These are phyloP conservation scores for Apamea anceps DNA, from an alignment of 2,888 invertebrate genomes.

Conservation along the genomic window DNA sequence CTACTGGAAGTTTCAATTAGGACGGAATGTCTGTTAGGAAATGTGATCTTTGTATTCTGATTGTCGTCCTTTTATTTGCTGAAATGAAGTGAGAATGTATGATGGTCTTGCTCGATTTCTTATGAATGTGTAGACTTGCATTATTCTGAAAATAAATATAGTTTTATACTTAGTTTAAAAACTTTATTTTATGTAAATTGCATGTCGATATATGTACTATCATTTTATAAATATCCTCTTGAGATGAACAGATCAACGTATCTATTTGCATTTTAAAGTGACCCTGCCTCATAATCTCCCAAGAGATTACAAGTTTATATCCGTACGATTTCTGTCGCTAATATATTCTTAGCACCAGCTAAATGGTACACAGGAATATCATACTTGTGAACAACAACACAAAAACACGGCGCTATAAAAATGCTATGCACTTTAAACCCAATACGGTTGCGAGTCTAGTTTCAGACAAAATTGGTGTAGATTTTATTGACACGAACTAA, in stretches of 20 bases:
- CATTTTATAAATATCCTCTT: neutral
- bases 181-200: too few relatives aligned
- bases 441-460: conserved; percentile 23
- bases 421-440: conserved; percentile 55
- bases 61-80: conserved; percentile 4
- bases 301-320: conserved; percentile 5
- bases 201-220: neutral
- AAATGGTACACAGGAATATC: conserved; percentile 15
- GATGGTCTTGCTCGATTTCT: neutral
- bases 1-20: conserved; percentile 43
- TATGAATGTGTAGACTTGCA: neutral
- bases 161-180: neutral
- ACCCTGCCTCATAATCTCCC: neutral
- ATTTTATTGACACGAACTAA: conserved; percentile 53
- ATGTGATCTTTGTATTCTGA: conserved; percentile 25
- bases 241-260: neutral
- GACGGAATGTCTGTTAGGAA: conserved; percentile 33
- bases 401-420: conserved; percentile 26
- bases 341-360: neutral
- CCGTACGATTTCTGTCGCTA: neutral
- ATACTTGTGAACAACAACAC: conserved; percentile 3
- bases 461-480: conserved; percentile 46
- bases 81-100: neutral
- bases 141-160: neutral
- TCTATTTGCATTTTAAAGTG: conserved; percentile 28